Percentiles rank a stretch among this genome's conserved stretches.
Evolutionary conservation across 2,888 invertebrate genomes (phyloP).

Genomic region (Drosophila setosimentum): DNA sequence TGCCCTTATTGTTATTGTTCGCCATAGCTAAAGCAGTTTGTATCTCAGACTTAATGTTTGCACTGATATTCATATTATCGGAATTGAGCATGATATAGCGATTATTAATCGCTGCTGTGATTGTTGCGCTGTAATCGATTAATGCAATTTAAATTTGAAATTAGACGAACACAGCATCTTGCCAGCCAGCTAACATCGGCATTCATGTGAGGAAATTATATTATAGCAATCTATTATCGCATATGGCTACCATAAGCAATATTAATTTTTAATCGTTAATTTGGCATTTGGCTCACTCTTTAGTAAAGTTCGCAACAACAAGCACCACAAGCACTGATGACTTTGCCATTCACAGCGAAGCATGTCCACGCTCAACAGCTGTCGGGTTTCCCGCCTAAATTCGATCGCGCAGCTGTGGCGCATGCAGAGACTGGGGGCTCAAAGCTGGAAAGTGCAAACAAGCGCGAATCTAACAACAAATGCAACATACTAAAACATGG

Average conservation of each 20-base stretch:
- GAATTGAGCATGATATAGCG: not conserved
- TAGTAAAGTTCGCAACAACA: not conserved
- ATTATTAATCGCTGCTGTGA: not conserved
- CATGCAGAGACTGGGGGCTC: constrained; percentile 38
- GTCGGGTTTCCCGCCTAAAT: constrained; percentile 57
- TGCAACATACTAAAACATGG: constrained; percentile 32
- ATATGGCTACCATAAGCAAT: not conserved
- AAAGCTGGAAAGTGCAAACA: constrained; percentile 38
- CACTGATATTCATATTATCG: not conserved
- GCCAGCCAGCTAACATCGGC: no score
- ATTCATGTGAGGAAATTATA: not conserved
- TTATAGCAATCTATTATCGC: not conserved
- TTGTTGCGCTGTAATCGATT: not conserved
- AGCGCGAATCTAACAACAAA: constrained; percentile 31
- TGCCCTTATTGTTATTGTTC: constrained; percentile 48
- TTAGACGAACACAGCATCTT: not conserved
- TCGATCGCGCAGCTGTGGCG: constrained; percentile 58
- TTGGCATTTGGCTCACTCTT: not conserved
- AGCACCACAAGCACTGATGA: not conserved
- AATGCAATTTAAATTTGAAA: not conserved
- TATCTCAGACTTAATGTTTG: not conserved
- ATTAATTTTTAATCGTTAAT: not conserved
- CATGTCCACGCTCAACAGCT: constrained; percentile 38
- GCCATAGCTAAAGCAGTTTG: constrained; percentile 17
- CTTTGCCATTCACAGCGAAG: constrained; percentile 29